A percentile compares a stretch with the other conserved stretches of the same genome.
phyloP scores from a whole-genome alignment of 2,888 invertebrate species.

The Caenorhabditis doughertyi region DNA sequence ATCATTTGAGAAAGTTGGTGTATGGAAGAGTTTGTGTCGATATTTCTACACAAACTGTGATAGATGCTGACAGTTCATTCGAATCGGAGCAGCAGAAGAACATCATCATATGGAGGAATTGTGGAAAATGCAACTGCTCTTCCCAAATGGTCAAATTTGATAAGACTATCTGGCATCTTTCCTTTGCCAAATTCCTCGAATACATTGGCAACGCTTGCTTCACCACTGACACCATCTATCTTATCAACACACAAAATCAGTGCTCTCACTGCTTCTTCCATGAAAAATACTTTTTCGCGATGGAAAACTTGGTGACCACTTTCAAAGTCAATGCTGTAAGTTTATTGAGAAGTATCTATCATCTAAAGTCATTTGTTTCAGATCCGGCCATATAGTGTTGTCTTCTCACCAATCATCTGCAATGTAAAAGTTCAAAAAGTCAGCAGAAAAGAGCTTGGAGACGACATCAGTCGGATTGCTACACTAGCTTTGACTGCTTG shows the following conservation, averaged over 20 bases:
- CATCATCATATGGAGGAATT: slow-evolving; percentile 80
- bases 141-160: slow-evolving; percentile 90
- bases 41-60: slow-evolving; percentile 76
- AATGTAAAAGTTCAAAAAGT: slow-evolving; percentile 62
- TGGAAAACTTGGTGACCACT: slow-evolving; percentile 90
- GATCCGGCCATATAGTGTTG: slow-evolving; percentile 79
- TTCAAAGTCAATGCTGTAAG: slow-evolving; percentile 86
- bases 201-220: slow-evolving; percentile 88
- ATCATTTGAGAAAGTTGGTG: slow-evolving; percentile 92
- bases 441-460: slow-evolving; percentile 60
- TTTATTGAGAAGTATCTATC: not conserved
- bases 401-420: slow-evolving; percentile 80
- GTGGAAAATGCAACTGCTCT: slow-evolving; percentile 84
- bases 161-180: slow-evolving; percentile 89
- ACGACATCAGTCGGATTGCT: slow-evolving; percentile 60
- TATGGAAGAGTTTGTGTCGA: slow-evolving; percentile 83
- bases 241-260: slow-evolving; percentile 44
- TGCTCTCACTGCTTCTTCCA: slow-evolving; percentile 90
- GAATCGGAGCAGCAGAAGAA: slow-evolving; percentile 49
- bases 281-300: slow-evolving; percentile 93
- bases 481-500: slow-evolving; percentile 63
- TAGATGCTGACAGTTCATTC: slow-evolving; percentile 36
- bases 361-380: slow-evolving; percentile 31
- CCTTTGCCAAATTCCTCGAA: slow-evolving; percentile 93
- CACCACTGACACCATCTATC: slow-evolving; percentile 57